Evolutionary conservation across 2,797 vertebrate genomes (phyloP).

Genomic region (Microtus obscurus): DNA sequence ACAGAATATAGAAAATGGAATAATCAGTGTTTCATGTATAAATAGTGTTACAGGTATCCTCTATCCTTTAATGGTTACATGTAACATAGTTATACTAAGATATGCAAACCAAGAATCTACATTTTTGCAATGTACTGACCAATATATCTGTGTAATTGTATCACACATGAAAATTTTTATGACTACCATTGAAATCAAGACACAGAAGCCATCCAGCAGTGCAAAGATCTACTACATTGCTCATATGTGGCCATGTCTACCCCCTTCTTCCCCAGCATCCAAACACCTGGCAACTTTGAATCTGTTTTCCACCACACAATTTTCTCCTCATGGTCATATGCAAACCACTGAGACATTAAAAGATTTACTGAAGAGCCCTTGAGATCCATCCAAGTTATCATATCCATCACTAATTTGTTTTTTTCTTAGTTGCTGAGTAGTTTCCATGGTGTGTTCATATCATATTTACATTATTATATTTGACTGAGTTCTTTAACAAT

Average conservation of each 20-base stretch:
- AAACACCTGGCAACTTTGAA: background rate
- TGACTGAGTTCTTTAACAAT: background rate
- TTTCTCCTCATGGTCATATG: background rate
- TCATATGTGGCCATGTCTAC: background rate
- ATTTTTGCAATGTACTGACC: background rate
- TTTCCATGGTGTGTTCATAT: background rate
- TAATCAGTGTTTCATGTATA: background rate
- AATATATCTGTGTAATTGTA: background rate
- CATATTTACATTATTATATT: background rate
- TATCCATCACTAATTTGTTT: background rate
- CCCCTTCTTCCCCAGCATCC: background rate
- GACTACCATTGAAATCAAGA: background rate
- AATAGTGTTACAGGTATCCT: background rate
- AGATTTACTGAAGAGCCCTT: background rate
- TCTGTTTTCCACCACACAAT: background rate
- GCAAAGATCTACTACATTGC: background rate
- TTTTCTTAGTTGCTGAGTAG: background rate
- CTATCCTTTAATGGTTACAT: background rate
- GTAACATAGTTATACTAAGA: conserved; percentile 32
- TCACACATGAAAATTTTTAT: background rate
- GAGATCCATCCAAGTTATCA: background rate
- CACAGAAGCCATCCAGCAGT: background rate
- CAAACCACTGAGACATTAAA: background rate
- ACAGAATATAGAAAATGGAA: conserved; percentile 28
- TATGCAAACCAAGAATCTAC: conserved; percentile 20